Conservation (phyloP, 1,140 invertebrate species). For the Anadara kagoshimensis region DNA sequence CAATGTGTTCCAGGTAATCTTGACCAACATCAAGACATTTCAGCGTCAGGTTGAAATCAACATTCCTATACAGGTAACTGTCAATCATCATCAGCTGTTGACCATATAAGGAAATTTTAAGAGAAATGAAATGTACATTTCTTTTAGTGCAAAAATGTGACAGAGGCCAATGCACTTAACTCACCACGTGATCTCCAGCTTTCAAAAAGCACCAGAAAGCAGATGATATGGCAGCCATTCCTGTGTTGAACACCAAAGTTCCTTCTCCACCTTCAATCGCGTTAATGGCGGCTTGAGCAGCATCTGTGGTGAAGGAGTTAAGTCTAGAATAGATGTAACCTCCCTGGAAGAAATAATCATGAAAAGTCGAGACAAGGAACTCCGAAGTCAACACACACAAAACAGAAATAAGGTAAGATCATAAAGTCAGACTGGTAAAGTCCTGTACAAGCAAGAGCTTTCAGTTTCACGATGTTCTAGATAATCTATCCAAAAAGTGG, state of each 20-base stretch:
- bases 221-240: conserved; percentile 89
- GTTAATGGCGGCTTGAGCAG: conserved; percentile 90
- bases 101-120: too few species aligned
- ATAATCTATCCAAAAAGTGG: too few species aligned
- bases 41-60: too few species aligned
- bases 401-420: background rate
- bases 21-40: too few species aligned
- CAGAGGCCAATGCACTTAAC: conserved; percentile 49
- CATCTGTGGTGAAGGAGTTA: conserved; percentile 93
- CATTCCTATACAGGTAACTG: too few species aligned
- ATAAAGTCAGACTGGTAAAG: background rate
- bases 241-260: conserved; percentile 86
- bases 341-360: conserved; percentile 42
- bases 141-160: too few species aligned
- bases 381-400: background rate
- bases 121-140: too few species aligned
- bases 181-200: conserved; percentile 91
- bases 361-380: background rate
- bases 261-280: conserved; percentile 91
- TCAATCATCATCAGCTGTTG: too few species aligned
- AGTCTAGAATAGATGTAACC: conserved; percentile 85
- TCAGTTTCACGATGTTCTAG: too few species aligned
- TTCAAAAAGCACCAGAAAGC: conserved; percentile 84
- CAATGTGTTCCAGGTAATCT: too few species aligned
- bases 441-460: too few species aligned